Evolutionary conservation across 2,888 invertebrate genomes (phyloP), one percentile per base, ranked within the genome.

Genomic region (Diachrysia chrysitis): DNA sequence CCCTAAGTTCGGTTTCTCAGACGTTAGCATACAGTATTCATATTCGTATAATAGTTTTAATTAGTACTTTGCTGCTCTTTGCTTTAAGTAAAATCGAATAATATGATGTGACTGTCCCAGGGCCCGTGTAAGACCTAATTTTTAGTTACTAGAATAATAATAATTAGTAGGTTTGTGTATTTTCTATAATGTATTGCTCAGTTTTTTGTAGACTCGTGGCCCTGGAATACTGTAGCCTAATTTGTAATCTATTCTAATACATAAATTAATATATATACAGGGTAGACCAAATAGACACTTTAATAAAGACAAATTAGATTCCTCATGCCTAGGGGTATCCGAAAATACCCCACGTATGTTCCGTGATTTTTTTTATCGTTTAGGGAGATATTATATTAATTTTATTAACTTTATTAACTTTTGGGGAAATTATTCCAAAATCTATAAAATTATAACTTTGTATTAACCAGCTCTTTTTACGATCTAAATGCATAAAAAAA

Each of bases 201-300:
- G 48, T 56, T 64, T 12, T 6, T 4, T 42, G 4, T 37, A 35
- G 4, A 64, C 7, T 17, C 14, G 21, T 1, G 42, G 69, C 65
- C 72, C 76, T 73, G 71, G 58, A 55, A 66, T 66, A 65, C 64
- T 71, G 79, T 83, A 85, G 82, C 74, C 82, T 87, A 82, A 83
- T 56, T 67, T 79, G 58, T 58, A 46, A 17, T 58, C 46, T 58
- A 57, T 21, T 58, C 23, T 21, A 58, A 55, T 10, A n/a, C 21
- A 58, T 37, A 9, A 5, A 37, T n/a, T 21, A 58, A 55, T 10
- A n/a, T 23, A 58, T 37, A 9, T 32, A 37, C 14, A 37, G 10
- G 12, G n/a, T n/a, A n/a, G n/a, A n/a, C n/a, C n/a, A n/a, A n/a
- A n/a, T n/a, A n/a, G n/a, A n/a, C n/a, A n/a, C n/a, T n/a, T n/a